A percentile compares a stretch with the other conserved stretches of the same genome.
Evolutionary conservation across 2,888 invertebrate species (phyloP).

Genomic region (Tanaodytes sp.): DNA sequence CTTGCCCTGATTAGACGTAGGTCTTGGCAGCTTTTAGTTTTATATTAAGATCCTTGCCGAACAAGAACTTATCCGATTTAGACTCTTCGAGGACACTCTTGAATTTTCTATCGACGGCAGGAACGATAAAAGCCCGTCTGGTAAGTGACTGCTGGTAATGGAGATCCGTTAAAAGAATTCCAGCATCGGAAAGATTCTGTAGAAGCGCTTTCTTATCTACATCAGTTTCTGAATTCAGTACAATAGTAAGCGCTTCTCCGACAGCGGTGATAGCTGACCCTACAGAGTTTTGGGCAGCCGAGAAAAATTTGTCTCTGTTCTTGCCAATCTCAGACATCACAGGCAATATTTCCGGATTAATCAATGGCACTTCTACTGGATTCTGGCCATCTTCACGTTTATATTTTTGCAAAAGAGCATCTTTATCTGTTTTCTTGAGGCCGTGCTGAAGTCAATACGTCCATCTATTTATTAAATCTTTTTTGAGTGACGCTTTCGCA

Average conservation of each 20-base stretch:
- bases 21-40: constrained; percentile 1
- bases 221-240: neutral
- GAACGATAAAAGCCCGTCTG: neutral
- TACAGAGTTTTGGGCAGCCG: neutral
- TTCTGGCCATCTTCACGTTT: neutral
- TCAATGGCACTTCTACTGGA: neutral
- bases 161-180: neutral
- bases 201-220: neutral
- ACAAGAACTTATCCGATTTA: neutral
- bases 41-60: neutral
- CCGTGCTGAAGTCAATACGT: too few relatives aligned
- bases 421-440: too few relatives aligned
- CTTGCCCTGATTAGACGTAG: too few relatives aligned
- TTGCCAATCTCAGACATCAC: neutral
- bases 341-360: neutral
- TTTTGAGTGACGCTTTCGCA: too few relatives aligned
- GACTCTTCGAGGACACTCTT: neutral
- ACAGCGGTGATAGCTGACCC: constrained; percentile 1
- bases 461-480: too few relatives aligned
- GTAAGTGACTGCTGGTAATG: neutral
- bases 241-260: neutral
- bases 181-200: neutral
- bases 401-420: too few relatives aligned
- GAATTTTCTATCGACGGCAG: neutral
- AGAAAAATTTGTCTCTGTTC: neutral